Base-by-base conservation (phyloP, 2,888 invertebrate genomes). In the Chrysolina haemoptera region DNA sequence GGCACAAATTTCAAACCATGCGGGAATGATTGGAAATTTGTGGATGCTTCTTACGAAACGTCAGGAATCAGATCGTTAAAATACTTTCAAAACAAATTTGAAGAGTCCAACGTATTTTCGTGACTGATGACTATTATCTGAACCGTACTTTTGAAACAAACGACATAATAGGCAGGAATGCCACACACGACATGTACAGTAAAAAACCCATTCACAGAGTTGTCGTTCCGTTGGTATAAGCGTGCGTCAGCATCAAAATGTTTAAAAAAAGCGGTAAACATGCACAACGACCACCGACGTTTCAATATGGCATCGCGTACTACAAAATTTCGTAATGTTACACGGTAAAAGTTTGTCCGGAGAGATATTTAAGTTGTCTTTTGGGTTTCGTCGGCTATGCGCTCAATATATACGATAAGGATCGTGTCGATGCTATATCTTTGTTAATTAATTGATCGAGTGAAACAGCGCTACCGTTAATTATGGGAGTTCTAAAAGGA, bases 391-490 rank as follows among this genome's bases (percentile, higher is more conserved):
- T 74, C 76, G 76, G 69, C 75, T 75, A 73, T 63, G 66, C 70
- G 55, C 73, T n/a, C 68, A 71, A 68, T 67, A 72, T 68, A 74
- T 64, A 73, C 76, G 80, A 83, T 83, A 82, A 81, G 76, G 81
- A 84, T 84, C 84, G 82, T 80, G 80, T 80, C 75, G 82, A 84
- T 83, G 81, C 73, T 77, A 81, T 82, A 83, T 83, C 81, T 82
- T 79, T 79, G 80, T 82, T 84, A 85, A 85, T 85, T 85, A 85
- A 85, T 85, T 84, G 81, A 79, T 82, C 82, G 79, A 76, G 74
- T 70, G 63, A 53, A 62, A 81, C 81, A 80, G 78, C 80, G 80
- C 80, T 82, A 76, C 78, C 76, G 50, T 66, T 67, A 73, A 64
- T 73, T 73, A 73, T 69, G 55, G 65, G 73, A 69, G 65, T 65